Base-by-base conservation (phyloP, 2,797 vertebrate species). In the Oryzias sinensis region DNA sequence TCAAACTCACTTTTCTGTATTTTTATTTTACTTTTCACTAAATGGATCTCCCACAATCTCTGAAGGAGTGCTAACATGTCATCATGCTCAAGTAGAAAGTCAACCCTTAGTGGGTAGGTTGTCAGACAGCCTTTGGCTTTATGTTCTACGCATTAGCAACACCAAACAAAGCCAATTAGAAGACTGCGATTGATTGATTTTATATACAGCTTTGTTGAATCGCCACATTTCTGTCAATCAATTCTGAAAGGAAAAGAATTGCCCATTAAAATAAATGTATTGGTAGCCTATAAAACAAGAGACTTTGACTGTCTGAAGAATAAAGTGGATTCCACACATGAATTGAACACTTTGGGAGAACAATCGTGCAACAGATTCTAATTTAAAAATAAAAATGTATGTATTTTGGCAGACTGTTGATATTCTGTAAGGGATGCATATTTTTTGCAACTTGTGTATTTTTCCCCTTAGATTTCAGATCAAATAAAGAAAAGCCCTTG, bases 1-100 rank as follows among this genome's bases (percentile, higher is more conserved):
- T 91, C 79, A 89, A 92, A 90, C 86, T 77, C 77, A 62, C 69
- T 68, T 83, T 89, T 88, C 85, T 90, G 83, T 90, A 87, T 83
- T 78, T 33, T 85, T 87, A 83, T 88, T 90, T 91, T 80, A 54
- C 54, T 65, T 75, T 89, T 88, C 76, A 75, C 82, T 72, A 78
- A 86, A 84, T 62, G 51, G 48, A 83, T 83, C 80, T 72, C 60
- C 65, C 56, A 59, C 40, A 8, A 67, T 81, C 61, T 83, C 62
- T 49, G 85, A 71, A 88, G 73, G 73, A 56, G 58, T 70, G 59
- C 20, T 46, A 74, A 43, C 40, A 70, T 50, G 65, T 66, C 51
- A 43, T 47, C 58, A 63, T 76, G 65, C 77, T 73, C 20, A 48
- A 68, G 50, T 67, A 53, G 56, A 63, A 59, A 64, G 65, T 78